Percentiles rank a stretch among this genome's conserved stretches.
These are phyloP conservation scores for Lepidochrysops patricia DNA, from an alignment of 2,888 invertebrate genomes.

Conservation along the genomic window DNA sequence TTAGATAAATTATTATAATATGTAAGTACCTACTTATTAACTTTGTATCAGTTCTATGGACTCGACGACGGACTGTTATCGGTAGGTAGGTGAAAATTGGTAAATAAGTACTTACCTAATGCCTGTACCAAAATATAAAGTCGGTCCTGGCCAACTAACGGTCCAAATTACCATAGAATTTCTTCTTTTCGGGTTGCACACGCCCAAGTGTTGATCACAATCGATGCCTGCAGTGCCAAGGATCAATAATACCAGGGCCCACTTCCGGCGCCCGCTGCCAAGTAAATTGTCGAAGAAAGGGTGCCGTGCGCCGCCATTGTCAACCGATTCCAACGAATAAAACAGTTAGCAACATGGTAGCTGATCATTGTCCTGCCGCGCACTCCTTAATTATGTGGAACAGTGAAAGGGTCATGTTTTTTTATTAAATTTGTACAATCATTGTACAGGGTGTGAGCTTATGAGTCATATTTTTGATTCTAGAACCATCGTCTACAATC, in stretches of 20 bases:
- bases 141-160: not conserved
- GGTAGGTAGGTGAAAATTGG: no score
- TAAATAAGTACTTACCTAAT: no score
- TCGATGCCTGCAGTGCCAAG: slow-evolving; percentile 56
- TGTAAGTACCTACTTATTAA: no score
- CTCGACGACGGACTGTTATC: no score
- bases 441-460: slow-evolving; percentile 40
- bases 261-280: slow-evolving; percentile 69
- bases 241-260: slow-evolving; percentile 58
- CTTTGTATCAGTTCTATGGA: no score
- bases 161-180: slow-evolving; percentile 3
- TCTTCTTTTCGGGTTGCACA: slow-evolving; percentile 39
- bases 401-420: slow-evolving; percentile 73
- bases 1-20: no score
- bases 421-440: slow-evolving; percentile 66
- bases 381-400: slow-evolving; percentile 71
- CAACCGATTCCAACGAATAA: slow-evolving; percentile 70
- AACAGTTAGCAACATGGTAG: slow-evolving; percentile 66
- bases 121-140: no score
- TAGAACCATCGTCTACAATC: no score
- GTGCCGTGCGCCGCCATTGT: slow-evolving; percentile 57
- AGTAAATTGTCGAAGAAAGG: slow-evolving; percentile 70
- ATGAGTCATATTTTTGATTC: slow-evolving; percentile 3
- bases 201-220: slow-evolving; percentile 56
- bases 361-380: slow-evolving; percentile 64